Percentiles rank a stretch among this genome's conserved stretches.
phyloP scores from a whole-genome alignment of 2,113 vertebrate genomes.

The Dunckerocampus dactyliophorus region DNA sequence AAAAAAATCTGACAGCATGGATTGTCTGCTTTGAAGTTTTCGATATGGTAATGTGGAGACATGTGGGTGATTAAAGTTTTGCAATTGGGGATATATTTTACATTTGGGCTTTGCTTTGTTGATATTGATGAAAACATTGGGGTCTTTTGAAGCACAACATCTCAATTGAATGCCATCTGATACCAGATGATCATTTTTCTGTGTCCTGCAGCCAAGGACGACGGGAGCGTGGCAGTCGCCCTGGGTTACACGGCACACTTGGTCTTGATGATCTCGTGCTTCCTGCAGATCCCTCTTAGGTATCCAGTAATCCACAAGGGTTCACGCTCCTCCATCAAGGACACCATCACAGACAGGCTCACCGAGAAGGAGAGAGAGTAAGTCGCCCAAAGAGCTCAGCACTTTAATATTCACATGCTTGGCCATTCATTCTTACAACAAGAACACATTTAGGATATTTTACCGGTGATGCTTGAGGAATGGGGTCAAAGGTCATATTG shows the following conservation, averaged over 20 bases:
- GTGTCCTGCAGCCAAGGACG: slow-evolving; percentile 85
- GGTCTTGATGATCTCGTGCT: slow-evolving; percentile 97
- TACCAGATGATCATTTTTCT: slow-evolving; percentile 8
- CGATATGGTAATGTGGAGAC: slow-evolving; percentile 15
- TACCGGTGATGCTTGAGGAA: background rate
- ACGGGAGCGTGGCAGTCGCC: slow-evolving; percentile 92
- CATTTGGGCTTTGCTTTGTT: slow-evolving; percentile 10
- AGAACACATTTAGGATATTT: background rate
- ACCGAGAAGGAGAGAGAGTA: slow-evolving; percentile 96
- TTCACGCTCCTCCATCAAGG: slow-evolving; percentile 93
- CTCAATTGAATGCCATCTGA: background rate
- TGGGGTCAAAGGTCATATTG: background rate
- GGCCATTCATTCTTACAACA: no score
- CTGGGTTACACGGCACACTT: slow-evolving; percentile 96
- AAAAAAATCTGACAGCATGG: background rate
- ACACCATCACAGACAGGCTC: slow-evolving; percentile 97
- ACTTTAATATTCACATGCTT: background rate
- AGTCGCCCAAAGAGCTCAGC: slow-evolving; percentile 58
- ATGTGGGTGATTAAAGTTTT: slow-evolving; percentile 12
- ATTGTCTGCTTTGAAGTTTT: slow-evolving; percentile 22
- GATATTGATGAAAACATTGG: slow-evolving; percentile 1
- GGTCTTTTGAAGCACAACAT: background rate
- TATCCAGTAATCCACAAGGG: slow-evolving; percentile 97
- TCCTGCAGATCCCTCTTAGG: slow-evolving; percentile 95
- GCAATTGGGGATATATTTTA: slow-evolving; percentile 14